Base-by-base conservation (phyloP, 2,888 invertebrate species). In the Imbricaverruca yamaguchii region DNA sequence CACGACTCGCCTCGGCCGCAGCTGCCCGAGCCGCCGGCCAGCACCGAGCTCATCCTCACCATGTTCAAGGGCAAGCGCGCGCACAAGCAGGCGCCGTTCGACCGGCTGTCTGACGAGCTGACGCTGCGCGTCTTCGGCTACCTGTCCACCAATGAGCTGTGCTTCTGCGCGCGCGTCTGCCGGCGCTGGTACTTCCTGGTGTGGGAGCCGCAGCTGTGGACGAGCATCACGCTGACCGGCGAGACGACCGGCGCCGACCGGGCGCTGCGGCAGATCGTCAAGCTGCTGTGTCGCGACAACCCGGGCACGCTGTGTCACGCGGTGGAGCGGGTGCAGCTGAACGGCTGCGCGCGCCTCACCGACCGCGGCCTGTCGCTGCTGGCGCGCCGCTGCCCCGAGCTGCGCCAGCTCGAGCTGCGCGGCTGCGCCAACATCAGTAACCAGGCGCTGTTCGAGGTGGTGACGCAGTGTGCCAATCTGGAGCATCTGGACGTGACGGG, bases 401-500 rank as follows among this genome's bases (percentile, higher is more conserved):
- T 96, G 82, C 92, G 93, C 10, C 93, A 93, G 85, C 88, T 96
- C 81, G 94, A 94, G 83, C 89, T 95, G 81, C 93, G 93, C 83
- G 92, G 92, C 3, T 93, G 94, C 84, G 89, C 90, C 80, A 91
- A 91, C 82, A 90, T 95, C 85, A 92, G 93, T 80, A 94, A 94
- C 85, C 90, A 92, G 79, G 92, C 94, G 0, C 87, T 96, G 81
- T 92, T 92, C 81, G 94, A 95, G 84, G 90, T 95, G 13, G 91
- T 93, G 81, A 92, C 93, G 8, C 91, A 92, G 86, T 93, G 95
- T 86, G 90, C 91, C 83, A 93, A 93, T 87, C 88, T 96, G 82
- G 93, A 94, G 87, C 94, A 94, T 87, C 90, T 96, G 80, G 94
- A 95, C 88, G 90, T 95, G 53, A 93, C 94, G 83, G 94, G 94